Evolutionary conservation across 2,797 vertebrate species (phyloP).

Genomic region (Halcyon smyrnensis): DNA sequence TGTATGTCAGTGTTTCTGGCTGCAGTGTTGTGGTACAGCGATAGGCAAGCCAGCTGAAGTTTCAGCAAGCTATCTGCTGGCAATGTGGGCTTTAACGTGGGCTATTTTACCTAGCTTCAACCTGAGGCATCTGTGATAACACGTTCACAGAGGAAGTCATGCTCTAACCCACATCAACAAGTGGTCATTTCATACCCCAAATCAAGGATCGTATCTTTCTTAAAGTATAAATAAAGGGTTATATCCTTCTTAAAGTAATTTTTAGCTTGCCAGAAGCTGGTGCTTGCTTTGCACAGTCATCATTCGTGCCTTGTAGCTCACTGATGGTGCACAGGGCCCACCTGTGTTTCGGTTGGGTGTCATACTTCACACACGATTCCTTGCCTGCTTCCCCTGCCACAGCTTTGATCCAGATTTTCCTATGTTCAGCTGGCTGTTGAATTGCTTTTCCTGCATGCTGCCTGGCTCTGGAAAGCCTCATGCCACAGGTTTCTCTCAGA

Average conservation of each 20-base stretch:
- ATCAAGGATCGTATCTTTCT: neutral
- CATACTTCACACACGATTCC: rapidly evolving
- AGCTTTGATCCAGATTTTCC: neutral
- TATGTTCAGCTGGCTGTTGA: neutral
- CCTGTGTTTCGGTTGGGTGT: neutral
- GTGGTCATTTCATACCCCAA: neutral
- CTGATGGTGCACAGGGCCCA: too few species aligned
- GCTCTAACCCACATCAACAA: neutral
- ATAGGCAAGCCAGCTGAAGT: neutral
- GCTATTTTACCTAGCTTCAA: neutral
- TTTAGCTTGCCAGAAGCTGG: neutral
- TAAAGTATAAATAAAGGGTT: neutral
- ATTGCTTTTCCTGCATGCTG: neutral
- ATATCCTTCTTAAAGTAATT: neutral
- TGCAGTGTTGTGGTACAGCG: neutral
- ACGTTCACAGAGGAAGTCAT: neutral
- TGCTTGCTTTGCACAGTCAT: neutral
- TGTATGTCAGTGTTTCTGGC: neutral
- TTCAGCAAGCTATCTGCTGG: neutral
- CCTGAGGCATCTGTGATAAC: neutral
- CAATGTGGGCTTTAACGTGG: neutral
- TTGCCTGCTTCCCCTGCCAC: neutral
- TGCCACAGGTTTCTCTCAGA: neutral
- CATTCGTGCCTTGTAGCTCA: neutral
- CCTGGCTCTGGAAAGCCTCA: neutral